phyloP scores from a whole-genome alignment of 2,888 invertebrate species.

The Pristionchus entomophagus region DNA sequence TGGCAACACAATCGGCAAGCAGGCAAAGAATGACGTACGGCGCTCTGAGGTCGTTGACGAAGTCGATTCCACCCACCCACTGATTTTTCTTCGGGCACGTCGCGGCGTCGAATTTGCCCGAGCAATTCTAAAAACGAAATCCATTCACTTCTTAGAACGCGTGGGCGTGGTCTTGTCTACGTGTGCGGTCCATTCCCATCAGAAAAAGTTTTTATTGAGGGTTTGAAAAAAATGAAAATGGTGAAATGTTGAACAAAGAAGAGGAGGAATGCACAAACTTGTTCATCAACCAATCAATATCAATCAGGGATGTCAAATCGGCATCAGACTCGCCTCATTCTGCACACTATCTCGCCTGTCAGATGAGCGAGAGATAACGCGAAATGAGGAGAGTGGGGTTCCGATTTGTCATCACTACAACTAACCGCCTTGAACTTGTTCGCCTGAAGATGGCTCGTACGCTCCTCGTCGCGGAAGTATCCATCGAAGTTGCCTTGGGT shows the following conservation, averaged over 20 bases:
- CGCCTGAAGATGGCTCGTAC: slow-evolving; percentile 61
- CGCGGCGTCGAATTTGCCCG: slow-evolving; percentile 67
- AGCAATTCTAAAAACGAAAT: slow-evolving; percentile 59
- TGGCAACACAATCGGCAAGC: no score
- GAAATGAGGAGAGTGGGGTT: no score
- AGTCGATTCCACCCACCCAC: slow-evolving; percentile 75
- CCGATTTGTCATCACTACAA: no score
- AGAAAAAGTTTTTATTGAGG: background rate
- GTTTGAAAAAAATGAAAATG: background rate
- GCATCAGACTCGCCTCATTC: no score
- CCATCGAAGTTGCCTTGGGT: slow-evolving; percentile 58
- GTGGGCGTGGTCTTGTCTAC: no score
- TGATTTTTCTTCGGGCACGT: slow-evolving; percentile 73
- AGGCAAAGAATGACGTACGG: slow-evolving; percentile 66
- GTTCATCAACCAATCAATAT: no score
- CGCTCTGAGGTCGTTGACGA: slow-evolving; percentile 72
- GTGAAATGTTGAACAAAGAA: background rate
- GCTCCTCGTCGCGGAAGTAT: slow-evolving; percentile 73
- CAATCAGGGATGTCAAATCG: no score
- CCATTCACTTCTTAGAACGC: background rate
- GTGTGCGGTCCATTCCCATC: background rate
- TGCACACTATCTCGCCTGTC: no score
- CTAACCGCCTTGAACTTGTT: slow-evolving; percentile 70
- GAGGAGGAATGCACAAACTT: background rate
- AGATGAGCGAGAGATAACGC: no score